Base-by-base conservation (phyloP, 23 tunicate species). In the Styela clava region DNA sequence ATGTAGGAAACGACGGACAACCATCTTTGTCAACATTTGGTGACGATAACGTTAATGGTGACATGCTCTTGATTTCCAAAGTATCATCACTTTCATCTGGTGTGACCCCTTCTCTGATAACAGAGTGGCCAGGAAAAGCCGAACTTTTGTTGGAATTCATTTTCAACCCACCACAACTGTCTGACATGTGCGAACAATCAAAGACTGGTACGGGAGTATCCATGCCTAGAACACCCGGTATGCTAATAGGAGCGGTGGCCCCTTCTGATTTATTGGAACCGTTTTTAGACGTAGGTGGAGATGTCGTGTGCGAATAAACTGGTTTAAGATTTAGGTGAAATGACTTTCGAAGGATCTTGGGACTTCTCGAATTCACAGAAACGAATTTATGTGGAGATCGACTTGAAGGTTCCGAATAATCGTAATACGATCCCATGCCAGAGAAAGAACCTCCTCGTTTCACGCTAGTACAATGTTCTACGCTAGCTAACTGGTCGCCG, bases 301-400 rank as follows among this genome's bases (percentile, higher is more conserved):
- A 44, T 26, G 86, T 85, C 30, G 64, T 83, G 52, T 74, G 74
- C 35, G 63, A 83, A 78, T 79, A 92, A 5, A 69, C 63, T 19
- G 83, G 88, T 32, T 87, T 74, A 68, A 91, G 35, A 78, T 74
- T 79, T 16, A 74, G 78, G 51, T 78, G 81, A 61, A 83, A 78
- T 21, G 88, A 83, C 64, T 87, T 92, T 62, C 85, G 83, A 16
- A 71, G 74, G n/a, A 92, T 67, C 79, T 87, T 87, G 12, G 97
- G 97, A 71, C 97, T 92, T 21, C 87, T 76, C 20, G 97, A 31
- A 25, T 90, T 85, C 21, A 88, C 84, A 3, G 89, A 90, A 2
- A 85, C 78, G 67, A 82, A 81, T 34, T 73, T 73, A 23, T 85
- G 83, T 36, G 85, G 86, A 2, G 78, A 63, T n/a, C 90, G 83